phyloP scores from a whole-genome alignment of 1,140 invertebrate species.

The Subanguina moxae region DNA sequence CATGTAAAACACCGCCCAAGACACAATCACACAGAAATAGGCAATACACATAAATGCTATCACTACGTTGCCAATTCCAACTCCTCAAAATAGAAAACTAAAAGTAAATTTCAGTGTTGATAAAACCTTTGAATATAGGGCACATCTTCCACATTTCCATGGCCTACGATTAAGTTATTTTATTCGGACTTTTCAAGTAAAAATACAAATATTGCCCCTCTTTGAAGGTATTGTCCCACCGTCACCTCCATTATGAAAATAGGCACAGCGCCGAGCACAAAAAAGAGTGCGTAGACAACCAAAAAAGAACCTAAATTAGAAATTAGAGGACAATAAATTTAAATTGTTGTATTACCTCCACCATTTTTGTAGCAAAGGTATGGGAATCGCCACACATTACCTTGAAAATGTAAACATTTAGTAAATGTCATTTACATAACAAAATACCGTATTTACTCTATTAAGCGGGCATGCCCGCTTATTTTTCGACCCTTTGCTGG shows the following conservation, averaged over 20 bases:
- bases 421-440: too few relatives aligned
- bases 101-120: not conserved
- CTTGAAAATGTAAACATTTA: too few relatives aligned
- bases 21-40: slow-evolving; percentile 91
- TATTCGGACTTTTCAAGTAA: not conserved
- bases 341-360: slow-evolving; percentile 49
- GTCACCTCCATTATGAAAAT: slow-evolving; percentile 73
- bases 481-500: too few relatives aligned
- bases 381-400: slow-evolving; percentile 63
- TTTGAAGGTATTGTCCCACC: slow-evolving; percentile 73
- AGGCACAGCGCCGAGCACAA: slow-evolving; percentile 67
- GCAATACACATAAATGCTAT: slow-evolving; percentile 64
- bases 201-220: slow-evolving; percentile 62
- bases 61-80: slow-evolving; percentile 59
- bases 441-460: too few relatives aligned
- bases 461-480: too few relatives aligned
- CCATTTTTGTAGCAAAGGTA: slow-evolving; percentile 63
- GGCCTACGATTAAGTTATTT: slow-evolving; percentile 65
- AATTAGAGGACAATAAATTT: not conserved
- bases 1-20: slow-evolving; percentile 87
- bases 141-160: slow-evolving; percentile 74
- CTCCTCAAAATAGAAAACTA: slow-evolving; percentile 36
- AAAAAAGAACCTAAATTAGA: slow-evolving; percentile 50
- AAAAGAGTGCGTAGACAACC: slow-evolving; percentile 56
- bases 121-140: slow-evolving; percentile 72